Percentiles rank a stretch among this genome's conserved stretches.
These are phyloP conservation scores for Xanthorhoe designata DNA, from an alignment of 2,888 invertebrate species.

Conservation along the genomic window DNA sequence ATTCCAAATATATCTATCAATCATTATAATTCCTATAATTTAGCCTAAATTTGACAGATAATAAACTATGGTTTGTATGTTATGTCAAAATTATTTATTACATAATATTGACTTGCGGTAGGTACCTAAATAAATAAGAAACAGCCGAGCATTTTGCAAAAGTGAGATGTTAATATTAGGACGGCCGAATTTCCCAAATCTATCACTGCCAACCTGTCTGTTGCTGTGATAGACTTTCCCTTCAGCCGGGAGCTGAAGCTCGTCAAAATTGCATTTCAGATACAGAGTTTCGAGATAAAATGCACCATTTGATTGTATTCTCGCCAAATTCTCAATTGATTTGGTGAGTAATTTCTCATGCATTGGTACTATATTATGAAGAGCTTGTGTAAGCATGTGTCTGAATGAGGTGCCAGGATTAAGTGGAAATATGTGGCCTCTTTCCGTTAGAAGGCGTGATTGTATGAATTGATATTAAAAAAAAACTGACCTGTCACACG, in stretches of 20 bases:
- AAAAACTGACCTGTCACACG: no score
- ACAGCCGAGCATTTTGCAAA: background rate
- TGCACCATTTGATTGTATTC: background rate
- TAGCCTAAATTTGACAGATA: no score
- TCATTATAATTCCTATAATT: no score
- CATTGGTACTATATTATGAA: no score
- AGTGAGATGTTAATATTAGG: background rate
- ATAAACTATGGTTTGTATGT: no score
- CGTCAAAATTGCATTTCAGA: background rate
- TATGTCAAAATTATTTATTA: no score
- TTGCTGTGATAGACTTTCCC: background rate
- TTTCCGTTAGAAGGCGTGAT: no score
- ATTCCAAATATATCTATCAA: no score
- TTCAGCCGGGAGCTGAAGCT: background rate
- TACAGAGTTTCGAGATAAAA: background rate
- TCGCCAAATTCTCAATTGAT: background rate
- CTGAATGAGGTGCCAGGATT: no score
- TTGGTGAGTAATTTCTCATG: background rate
- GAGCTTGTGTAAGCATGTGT: no score
- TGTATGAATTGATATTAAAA: no score
- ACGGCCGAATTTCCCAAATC: background rate
- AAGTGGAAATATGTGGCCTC: no score
- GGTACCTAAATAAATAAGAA: background rate
- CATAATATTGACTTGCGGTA: background rate
- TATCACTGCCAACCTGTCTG: slow-evolving; percentile 2